A percentile compares a stretch with the other conserved stretches of the same genome.
phyloP scores from a whole-genome alignment of 1,140 invertebrate genomes.

The Epicauta chinensis region DNA sequence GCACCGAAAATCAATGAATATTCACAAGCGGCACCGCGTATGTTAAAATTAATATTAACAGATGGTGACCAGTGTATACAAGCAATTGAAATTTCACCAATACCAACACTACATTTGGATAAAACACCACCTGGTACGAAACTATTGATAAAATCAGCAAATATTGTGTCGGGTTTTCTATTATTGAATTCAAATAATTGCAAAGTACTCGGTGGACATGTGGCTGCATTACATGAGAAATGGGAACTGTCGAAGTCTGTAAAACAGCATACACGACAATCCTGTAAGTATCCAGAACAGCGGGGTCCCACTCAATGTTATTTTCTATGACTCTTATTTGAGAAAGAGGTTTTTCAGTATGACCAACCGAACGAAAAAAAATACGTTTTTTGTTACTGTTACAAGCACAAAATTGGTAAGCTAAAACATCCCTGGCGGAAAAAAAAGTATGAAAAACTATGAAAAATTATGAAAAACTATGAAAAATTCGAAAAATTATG shows the following conservation, averaged over 20 bases:
- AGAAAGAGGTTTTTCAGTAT: too few species aligned
- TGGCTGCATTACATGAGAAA: constrained; percentile 76
- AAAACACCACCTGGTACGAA: constrained; percentile 76
- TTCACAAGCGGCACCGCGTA: constrained; percentile 68
- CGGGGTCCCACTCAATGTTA: too few species aligned
- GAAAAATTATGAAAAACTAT: too few species aligned
- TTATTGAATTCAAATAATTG: constrained; percentile 61
- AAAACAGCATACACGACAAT: constrained; percentile 59
- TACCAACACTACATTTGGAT: constrained; percentile 56
- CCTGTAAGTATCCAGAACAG: too few species aligned
- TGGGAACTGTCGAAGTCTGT: constrained; percentile 82
- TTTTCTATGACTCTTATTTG: too few species aligned
- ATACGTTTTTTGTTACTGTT: too few species aligned
- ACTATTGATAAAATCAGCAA: constrained; percentile 48
- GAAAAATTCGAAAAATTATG: too few species aligned
- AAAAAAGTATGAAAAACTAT: too few species aligned
- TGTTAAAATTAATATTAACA: constrained; percentile 75
- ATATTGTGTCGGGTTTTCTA: constrained; percentile 59
- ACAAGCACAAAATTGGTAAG: too few species aligned
- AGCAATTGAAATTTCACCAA: constrained; percentile 66
- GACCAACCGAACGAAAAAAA: too few species aligned
- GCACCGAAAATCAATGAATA: constrained; percentile 89
- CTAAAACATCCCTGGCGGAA: too few species aligned
- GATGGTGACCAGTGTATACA: constrained; percentile 75
- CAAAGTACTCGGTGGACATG: constrained; percentile 71